Conservation (phyloP, 1,140 invertebrate species). For the Helicorthomorpha holstii region DNA sequence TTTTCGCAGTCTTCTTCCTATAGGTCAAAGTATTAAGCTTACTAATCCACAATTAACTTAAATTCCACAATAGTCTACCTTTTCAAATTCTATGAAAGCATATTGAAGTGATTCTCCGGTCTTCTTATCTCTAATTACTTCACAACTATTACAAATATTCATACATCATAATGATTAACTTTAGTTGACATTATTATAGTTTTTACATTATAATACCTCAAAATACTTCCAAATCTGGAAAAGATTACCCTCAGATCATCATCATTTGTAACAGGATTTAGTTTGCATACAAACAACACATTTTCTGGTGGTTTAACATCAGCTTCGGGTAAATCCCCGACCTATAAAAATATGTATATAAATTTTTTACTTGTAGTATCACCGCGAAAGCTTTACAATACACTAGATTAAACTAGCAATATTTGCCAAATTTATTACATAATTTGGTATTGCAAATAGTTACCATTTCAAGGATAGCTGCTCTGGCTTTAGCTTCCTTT, state of each 20-base stretch:
- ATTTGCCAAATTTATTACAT: background rate
- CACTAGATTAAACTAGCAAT: background rate
- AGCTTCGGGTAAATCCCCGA: constrained; percentile 92
- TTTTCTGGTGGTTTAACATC: constrained; percentile 97
- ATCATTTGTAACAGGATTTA: constrained; percentile 98
- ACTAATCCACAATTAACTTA: constrained; percentile 1
- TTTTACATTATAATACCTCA: constrained; percentile 37
- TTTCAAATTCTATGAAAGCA: constrained; percentile 97
- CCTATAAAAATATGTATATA: constrained; percentile 14
- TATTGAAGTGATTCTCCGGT: constrained; percentile 93
- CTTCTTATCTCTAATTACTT: constrained; percentile 89
- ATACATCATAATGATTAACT: background rate
- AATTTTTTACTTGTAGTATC: no score
- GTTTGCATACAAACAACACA: constrained; percentile 97
- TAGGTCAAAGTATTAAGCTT: no score
- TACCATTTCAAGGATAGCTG: constrained; percentile 92
- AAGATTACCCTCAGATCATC: constrained; percentile 98
- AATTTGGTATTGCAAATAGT: constrained; percentile 2
- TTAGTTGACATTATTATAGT: no score
- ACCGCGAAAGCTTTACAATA: background rate
- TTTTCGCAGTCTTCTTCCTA: constrained; percentile 76
- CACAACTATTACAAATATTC: constrained; percentile 45
- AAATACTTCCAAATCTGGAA: constrained; percentile 85
- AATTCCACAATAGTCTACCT: constrained; percentile 30
- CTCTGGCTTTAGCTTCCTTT: constrained; percentile 85